Evolutionary conservation across 1,140 invertebrate species (phyloP), one percentile per base, ranked within the genome.

Genomic region (Sinella curviseta): DNA sequence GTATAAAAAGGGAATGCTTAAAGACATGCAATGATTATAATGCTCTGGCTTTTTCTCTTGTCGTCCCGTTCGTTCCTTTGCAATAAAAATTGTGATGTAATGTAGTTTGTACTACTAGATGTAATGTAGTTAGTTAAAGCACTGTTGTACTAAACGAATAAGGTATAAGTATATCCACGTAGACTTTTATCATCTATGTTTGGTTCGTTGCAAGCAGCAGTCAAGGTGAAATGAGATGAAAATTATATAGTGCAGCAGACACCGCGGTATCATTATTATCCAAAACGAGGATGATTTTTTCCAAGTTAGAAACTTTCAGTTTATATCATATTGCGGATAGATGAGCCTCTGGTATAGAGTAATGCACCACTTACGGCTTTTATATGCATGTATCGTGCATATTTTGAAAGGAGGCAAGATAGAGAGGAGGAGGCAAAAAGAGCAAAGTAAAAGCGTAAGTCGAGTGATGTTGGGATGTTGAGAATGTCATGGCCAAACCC

Each of bases 171-270:
- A n/a, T n/a, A n/a, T n/a, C n/a, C n/a, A n/a, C n/a, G n/a, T n/a
- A n/a, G n/a, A n/a, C n/a, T n/a, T n/a, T n/a, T n/a, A n/a, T 26
- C 4, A 16, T n/a, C 57, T 65, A 26, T 16, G 16, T 26, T 65
- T 65, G 31, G 26, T 70, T 70, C 12, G 24, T 26, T n/a, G 57
- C 57, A 60, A 60, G 24, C 39, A n/a, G 57, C 65, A 70, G 77
- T 48, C 48, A 73, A 78, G 70, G 67, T 78, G 77, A 74, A 54
- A 48, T 74, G 77, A 73, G 77, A 74, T 78, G 77, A 78, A 78
- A 78, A 74, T 78, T 78, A 78, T 78, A 78, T 73, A 74, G 77
- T 78, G 77, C 65, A 78, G 16, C 73, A 31, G 67, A 70, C 65
- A 70, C 65, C 65, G 65, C 65, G 12, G 65, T 33, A 70, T 70